These are phyloP conservation scores for Heterodera carotae DNA, from an alignment of 1,140 invertebrate genomes.

Conservation along the genomic window DNA sequence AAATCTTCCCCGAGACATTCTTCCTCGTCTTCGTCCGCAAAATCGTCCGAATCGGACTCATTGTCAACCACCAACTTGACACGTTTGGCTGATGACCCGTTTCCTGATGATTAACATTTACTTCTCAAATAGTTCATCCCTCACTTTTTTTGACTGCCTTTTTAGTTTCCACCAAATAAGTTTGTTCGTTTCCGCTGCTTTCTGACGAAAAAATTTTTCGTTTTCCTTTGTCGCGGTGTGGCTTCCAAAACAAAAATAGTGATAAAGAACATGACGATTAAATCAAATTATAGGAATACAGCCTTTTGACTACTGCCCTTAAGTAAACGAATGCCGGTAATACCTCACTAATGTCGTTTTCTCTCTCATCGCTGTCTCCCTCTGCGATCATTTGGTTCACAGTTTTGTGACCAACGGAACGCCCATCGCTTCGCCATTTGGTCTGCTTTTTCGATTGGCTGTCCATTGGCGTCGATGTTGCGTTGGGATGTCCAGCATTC, in stretches of 20 bases:
- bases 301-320: no score
- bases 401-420: neutral
- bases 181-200: neutral
- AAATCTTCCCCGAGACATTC: conserved; percentile 2
- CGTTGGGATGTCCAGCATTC: neutral
- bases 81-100: neutral
- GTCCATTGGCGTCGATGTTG: conserved; percentile 9
- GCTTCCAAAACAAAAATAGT: neutral
- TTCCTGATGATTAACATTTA: neutral
- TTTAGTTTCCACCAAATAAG: neutral
- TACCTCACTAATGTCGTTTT: neutral
- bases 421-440: conserved; percentile 15
- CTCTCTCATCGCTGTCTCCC: neutral
- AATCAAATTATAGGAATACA: neutral
- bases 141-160: neutral
- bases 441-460: neutral
- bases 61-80: neutral
- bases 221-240: neutral
- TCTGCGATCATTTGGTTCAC: conserved; percentile 1
- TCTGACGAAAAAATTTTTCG: neutral
- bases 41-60: neutral
- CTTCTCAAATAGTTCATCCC: neutral
- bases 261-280: neutral
- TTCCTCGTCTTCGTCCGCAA: conserved; percentile 19
- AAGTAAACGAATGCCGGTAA: neutral